These are phyloP conservation scores for Xyrauchen texanus DNA, from an alignment of 2,113 vertebrate genomes.

Conservation along the genomic window DNA sequence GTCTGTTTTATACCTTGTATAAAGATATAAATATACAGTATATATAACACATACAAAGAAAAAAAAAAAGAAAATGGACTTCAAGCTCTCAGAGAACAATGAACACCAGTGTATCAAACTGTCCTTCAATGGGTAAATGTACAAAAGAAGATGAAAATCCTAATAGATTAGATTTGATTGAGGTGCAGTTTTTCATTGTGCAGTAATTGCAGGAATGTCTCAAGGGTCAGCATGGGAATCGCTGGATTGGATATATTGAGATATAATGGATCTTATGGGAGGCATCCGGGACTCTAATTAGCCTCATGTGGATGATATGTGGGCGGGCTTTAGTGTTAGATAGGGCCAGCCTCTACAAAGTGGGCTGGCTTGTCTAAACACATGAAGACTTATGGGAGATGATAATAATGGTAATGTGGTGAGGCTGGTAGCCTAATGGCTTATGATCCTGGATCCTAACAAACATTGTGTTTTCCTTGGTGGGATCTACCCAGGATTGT, in stretches of 20 bases:
- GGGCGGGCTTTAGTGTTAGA: no score
- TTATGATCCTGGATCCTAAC: not conserved
- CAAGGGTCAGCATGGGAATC: not conserved
- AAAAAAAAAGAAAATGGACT: conserved; percentile 55
- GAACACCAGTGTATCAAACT: conserved; percentile 60
- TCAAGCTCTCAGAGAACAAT: conserved; percentile 54
- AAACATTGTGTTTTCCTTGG: not conserved
- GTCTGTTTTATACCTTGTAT: conserved; percentile 78
- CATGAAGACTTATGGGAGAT: no score
- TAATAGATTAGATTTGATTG: conserved; percentile 42
- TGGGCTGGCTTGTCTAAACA: no score
- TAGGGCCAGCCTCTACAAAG: not conserved
- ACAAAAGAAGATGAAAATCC: conserved; percentile 21
- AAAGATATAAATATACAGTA: conserved; percentile 63
- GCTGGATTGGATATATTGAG: not conserved
- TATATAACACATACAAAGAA: conserved; percentile 24
- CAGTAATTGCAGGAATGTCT: not conserved
- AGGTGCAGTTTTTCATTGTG: not conserved
- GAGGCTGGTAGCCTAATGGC: not conserved
- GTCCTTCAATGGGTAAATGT: conserved; percentile 24
- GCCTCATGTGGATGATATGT: no score
- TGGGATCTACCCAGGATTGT: not conserved
- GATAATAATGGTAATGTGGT: not conserved
- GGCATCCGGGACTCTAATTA: no score
- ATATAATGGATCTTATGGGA: no score